Evolutionary conservation across 2,888 invertebrate genomes (phyloP).

Genomic region (Xylophagus ater): DNA sequence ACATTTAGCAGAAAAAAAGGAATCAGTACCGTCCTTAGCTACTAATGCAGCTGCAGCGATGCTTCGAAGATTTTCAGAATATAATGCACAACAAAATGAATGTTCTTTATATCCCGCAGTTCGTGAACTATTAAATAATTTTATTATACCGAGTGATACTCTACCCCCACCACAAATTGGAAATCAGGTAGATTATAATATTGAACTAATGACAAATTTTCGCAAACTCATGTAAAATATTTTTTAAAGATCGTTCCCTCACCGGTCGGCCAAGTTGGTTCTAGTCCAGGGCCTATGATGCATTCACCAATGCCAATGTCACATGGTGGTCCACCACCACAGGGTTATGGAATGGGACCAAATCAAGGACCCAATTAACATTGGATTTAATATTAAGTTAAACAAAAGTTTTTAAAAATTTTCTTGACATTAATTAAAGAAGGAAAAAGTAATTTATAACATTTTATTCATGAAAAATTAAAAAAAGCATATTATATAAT

Average conservation of each 20-base stretch:
- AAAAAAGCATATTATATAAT: no score
- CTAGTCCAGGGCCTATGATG: constrained; percentile 47
- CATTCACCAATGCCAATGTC: constrained; percentile 44
- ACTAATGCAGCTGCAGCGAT: constrained; percentile 52
- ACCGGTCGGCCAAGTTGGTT: constrained; percentile 37
- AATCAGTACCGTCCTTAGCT: constrained; percentile 46
- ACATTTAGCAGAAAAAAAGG: constrained; percentile 74
- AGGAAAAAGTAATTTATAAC: no score
- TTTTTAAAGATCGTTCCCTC: constrained; percentile 38
- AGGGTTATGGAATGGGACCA: constrained; percentile 32
- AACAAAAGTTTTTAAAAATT: background rate
- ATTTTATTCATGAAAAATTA: no score
- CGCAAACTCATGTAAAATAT: background rate
- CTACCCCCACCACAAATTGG: constrained; percentile 41
- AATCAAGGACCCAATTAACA: constrained; percentile 27
- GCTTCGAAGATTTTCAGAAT: constrained; percentile 63
- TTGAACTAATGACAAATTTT: no score
- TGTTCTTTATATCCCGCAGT: constrained; percentile 88
- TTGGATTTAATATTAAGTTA: constrained; percentile 4
- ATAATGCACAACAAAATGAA: constrained; percentile 64
- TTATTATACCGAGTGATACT: constrained; percentile 69
- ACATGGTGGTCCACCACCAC: constrained; percentile 27
- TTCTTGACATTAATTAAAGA: no score
- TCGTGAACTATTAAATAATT: constrained; percentile 73
- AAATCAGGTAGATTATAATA: constrained; percentile 24